Percentiles rank a stretch among this genome's conserved stretches.
These are phyloP conservation scores for Spheniscus mendiculus DNA, from an alignment of 2,113 vertebrate genomes.

Conservation along the genomic window DNA sequence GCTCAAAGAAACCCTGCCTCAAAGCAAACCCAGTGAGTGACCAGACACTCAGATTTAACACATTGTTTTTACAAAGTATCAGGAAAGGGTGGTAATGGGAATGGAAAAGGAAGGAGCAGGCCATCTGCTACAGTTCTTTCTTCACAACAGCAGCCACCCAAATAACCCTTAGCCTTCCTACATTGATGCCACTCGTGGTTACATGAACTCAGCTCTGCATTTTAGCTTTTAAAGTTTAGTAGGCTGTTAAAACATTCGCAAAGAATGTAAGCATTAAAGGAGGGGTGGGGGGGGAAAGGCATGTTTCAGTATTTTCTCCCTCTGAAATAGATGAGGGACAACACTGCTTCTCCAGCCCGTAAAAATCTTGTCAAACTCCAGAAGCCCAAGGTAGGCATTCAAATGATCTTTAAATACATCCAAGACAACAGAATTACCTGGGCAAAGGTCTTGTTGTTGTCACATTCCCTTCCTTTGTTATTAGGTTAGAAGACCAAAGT, in stretches of 20 bases:
- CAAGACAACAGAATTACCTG: background rate
- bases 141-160: background rate
- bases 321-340: background rate
- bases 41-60: background rate
- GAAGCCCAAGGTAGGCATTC: background rate
- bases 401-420: background rate
- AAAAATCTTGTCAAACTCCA: background rate
- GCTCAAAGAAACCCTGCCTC: background rate
- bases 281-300: accelerated
- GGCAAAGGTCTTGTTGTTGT: background rate
- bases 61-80: background rate
- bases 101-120: background rate
- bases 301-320: background rate
- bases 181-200: accelerated
- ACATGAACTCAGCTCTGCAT: background rate
- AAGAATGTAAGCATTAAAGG: background rate
- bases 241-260: background rate
- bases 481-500: background rate
- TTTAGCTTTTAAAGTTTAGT: background rate
- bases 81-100: background rate
- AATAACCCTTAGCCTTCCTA: background rate
- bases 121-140: background rate
- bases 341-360: background rate
- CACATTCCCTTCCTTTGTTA: background rate
- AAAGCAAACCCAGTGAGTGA: background rate